Percentiles rank a stretch among this genome's conserved stretches.
These are phyloP conservation scores for Achatina immaculata DNA, from an alignment of 1,140 invertebrate species.

Conservation along the genomic window DNA sequence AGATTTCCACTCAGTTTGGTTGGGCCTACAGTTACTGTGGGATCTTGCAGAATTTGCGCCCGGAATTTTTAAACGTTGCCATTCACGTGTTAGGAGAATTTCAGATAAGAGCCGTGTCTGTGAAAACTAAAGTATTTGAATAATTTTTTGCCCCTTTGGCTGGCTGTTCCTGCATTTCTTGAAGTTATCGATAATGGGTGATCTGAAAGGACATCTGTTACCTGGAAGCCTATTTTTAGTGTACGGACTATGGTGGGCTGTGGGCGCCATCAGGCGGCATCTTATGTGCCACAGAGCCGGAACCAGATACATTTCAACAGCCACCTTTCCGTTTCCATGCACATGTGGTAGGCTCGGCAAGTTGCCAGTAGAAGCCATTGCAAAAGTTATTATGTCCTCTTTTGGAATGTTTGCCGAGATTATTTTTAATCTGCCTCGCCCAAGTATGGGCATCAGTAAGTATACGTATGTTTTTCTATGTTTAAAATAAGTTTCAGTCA, in stretches of 20 bases:
- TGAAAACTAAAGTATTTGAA: too few relatives aligned
- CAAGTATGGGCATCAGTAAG: slow-evolving; percentile 29
- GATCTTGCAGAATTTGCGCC: too few relatives aligned
- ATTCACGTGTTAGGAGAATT: too few relatives aligned
- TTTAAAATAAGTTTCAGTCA: too few relatives aligned
- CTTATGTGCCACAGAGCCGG: slow-evolving; percentile 55
- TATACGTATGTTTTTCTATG: neutral
- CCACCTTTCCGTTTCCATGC: slow-evolving; percentile 65
- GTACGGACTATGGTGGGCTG: slow-evolving; percentile 73
- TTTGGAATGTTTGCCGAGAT: slow-evolving; percentile 70
- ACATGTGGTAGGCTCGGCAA: slow-evolving; percentile 56
- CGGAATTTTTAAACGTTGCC: too few relatives aligned
- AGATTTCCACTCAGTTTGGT: too few relatives aligned
- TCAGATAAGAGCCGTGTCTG: too few relatives aligned
- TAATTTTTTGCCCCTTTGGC: too few relatives aligned
- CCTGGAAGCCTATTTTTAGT: slow-evolving; percentile 74
- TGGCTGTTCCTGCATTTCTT: too few relatives aligned
- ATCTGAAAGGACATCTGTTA: slow-evolving; percentile 71
- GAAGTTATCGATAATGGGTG: slow-evolving; percentile 66
- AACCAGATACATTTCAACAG: slow-evolving; percentile 61
- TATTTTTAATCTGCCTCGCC: slow-evolving; percentile 41
- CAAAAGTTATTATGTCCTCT: slow-evolving; percentile 68
- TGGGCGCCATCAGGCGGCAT: slow-evolving; percentile 67
- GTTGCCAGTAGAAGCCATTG: slow-evolving; percentile 66
- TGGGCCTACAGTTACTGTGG: too few relatives aligned